These are phyloP conservation scores for Pteropus rufus DNA, from an alignment of 2,797 vertebrate genomes.

Conservation along the genomic window DNA sequence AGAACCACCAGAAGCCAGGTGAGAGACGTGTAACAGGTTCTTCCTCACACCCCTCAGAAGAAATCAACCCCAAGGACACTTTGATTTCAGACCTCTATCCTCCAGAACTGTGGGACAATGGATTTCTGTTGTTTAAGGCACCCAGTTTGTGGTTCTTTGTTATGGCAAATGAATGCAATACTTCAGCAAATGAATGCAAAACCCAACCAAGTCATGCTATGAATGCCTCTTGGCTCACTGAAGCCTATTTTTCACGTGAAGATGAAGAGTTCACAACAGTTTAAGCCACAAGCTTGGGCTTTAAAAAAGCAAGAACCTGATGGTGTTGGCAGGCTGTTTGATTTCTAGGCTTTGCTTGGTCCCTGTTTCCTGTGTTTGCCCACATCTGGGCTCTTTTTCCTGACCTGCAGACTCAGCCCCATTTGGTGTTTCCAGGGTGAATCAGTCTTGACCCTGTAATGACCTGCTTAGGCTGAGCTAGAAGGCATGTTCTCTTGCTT, in stretches of 20 bases:
- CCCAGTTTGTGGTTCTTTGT: neutral
- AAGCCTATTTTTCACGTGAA: neutral
- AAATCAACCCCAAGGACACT: neutral
- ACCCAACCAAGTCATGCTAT: neutral
- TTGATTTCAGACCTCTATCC: neutral
- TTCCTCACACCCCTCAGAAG: neutral
- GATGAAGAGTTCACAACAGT: neutral
- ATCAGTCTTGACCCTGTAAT: neutral
- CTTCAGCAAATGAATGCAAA: neutral
- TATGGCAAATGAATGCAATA: neutral
- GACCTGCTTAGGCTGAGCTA: neutral
- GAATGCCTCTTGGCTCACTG: neutral
- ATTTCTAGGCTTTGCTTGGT: neutral
- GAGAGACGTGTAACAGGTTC: neutral
- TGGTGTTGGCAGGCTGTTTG: neutral
- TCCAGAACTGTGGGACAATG: neutral
- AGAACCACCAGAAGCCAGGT: neutral
- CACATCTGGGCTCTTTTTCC: neutral
- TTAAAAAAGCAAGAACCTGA: neutral
- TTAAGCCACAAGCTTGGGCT: neutral
- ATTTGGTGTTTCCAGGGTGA: neutral
- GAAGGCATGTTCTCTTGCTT: neutral
- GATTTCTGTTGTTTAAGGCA: neutral
- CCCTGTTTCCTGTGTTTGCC: neutral
- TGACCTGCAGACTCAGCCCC: neutral